phyloP scores from a whole-genome alignment of 2,888 invertebrate genomes.

The Parnassius smintheus region DNA sequence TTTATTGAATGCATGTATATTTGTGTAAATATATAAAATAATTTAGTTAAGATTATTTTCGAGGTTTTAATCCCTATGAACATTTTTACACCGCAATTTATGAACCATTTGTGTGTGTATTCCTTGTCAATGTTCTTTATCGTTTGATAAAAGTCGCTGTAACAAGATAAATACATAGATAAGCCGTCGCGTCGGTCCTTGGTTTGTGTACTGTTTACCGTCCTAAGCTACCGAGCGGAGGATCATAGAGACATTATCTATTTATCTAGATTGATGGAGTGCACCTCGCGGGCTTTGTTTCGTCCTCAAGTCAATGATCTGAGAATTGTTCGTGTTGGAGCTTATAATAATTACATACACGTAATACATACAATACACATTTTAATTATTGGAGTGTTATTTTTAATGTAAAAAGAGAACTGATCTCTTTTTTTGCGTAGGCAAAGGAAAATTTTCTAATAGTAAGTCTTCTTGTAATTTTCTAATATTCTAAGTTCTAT shows the following conservation, averaged over 20 bases:
- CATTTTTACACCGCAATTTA: constrained; percentile 2
- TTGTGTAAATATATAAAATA: too few relatives aligned
- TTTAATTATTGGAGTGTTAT: constrained; percentile 6
- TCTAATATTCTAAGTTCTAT: too few relatives aligned
- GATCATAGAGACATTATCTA: constrained; percentile 24
- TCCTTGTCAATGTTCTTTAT: constrained; percentile 23
- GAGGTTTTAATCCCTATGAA: not conserved
- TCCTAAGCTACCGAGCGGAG: constrained; percentile 19
- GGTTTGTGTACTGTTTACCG: constrained; percentile 21
- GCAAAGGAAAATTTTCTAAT: too few relatives aligned
- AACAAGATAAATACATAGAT: constrained; percentile 15
- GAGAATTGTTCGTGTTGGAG: constrained; percentile 5
- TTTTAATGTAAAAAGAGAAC: not conserved
- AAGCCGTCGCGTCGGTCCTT: constrained; percentile 14
- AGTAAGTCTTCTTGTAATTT: too few relatives aligned
- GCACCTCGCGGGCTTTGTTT: constrained; percentile 21
- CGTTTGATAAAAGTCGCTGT: constrained; percentile 18
- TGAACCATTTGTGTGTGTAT: not conserved
- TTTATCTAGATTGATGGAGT: constrained; percentile 27
- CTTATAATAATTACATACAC: not conserved
- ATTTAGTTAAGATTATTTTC: not conserved
- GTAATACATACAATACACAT: too few relatives aligned
- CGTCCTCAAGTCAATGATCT: constrained; percentile 21
- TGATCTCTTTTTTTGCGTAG: not conserved
- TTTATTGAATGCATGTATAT: too few relatives aligned